Evolutionary conservation across 2,113 vertebrate species (phyloP).

Genomic region (Cynopterus brachyotis): DNA sequence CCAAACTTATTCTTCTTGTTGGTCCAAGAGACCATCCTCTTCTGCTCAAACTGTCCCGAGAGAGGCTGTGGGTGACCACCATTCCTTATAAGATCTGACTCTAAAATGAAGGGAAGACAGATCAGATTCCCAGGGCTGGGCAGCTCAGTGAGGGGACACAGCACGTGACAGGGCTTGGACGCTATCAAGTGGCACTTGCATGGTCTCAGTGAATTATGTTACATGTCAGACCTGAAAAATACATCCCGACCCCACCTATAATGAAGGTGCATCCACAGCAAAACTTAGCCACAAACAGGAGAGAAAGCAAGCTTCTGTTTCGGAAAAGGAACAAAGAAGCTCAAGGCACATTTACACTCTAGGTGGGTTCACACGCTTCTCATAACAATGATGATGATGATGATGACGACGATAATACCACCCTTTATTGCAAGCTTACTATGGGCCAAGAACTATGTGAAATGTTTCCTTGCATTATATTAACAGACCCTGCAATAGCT

Average conservation of each 20-base stretch:
- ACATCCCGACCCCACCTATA: not conserved
- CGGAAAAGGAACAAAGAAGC: not conserved
- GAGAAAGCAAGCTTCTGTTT: not conserved
- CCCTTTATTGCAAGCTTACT: not conserved
- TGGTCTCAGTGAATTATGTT: accelerated
- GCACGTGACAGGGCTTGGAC: not conserved
- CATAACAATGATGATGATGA: accelerated
- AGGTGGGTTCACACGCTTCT: not conserved
- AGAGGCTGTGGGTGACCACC: not conserved
- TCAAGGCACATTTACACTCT: accelerated
- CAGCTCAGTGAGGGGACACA: not conserved
- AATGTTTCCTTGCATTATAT: not conserved
- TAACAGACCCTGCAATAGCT: not conserved
- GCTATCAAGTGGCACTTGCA: accelerated
- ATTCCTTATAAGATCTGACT: accelerated
- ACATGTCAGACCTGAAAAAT: not conserved
- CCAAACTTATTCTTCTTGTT: not conserved
- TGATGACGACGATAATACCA: accelerated
- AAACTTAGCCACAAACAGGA: not conserved
- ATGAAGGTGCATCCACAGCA: accelerated
- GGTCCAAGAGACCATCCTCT: not conserved
- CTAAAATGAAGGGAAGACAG: not conserved
- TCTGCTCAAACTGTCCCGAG: not conserved
- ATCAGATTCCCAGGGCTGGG: not conserved
- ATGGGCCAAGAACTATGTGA: accelerated